A percentile compares a stretch with the other conserved stretches of the same genome.
Conservation (phyloP, 1,140 invertebrate genomes). For the Sesamia nonagrioides region DNA sequence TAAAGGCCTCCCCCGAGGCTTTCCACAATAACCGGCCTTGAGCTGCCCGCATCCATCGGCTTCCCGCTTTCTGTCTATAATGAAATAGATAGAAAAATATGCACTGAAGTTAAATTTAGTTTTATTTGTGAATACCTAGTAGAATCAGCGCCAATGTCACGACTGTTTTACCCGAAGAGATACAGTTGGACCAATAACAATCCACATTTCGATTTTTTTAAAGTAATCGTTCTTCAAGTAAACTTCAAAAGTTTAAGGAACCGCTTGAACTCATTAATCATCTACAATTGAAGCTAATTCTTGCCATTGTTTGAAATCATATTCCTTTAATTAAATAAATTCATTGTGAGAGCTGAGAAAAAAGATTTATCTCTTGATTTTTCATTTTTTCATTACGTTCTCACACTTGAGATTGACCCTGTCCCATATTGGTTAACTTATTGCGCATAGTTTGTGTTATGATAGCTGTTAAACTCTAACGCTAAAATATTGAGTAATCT, state of each 20-base stretch:
- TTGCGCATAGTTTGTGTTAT: constrained; percentile 47
- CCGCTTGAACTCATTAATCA: neutral
- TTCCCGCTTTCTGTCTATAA: no score
- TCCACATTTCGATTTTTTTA: no score
- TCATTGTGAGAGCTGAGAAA: constrained; percentile 41
- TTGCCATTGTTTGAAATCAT: constrained; percentile 22
- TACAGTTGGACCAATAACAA: no score
- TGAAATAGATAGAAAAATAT: no score
- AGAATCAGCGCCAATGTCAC: no score
- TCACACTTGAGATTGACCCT: constrained; percentile 72
- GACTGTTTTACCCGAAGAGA: no score
- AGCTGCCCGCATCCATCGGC: no score
- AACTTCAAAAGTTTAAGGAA: neutral
- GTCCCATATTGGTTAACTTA: constrained; percentile 58
- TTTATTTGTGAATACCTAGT: no score
- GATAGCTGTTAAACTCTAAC: constrained; percentile 41
- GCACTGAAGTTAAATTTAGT: no score
- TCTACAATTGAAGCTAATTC: neutral
- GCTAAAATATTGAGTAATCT: constrained; percentile 42
- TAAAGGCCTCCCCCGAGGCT: no score
- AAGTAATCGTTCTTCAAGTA: no score
- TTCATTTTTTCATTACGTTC: constrained; percentile 58
- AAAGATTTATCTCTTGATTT: constrained; percentile 45
- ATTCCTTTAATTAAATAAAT: constrained; percentile 36
- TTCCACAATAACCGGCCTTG: no score